Evolutionary conservation across 1,140 invertebrate species (phyloP), one percentile per base, ranked within the genome.

Genomic region (Panulirus ornatus): DNA sequence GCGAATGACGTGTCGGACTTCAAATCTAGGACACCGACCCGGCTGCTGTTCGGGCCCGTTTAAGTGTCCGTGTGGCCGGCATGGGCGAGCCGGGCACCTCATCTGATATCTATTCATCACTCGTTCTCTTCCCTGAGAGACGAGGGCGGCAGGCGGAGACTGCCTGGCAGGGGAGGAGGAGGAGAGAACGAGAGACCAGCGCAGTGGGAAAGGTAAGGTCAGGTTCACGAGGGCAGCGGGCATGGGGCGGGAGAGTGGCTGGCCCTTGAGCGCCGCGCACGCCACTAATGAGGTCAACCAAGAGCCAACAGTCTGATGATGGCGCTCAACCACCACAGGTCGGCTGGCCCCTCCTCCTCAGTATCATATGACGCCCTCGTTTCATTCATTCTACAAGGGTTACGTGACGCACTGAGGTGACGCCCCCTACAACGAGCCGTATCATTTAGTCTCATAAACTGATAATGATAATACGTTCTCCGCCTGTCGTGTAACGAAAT

Each of bases 1-100:
- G 22, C 34, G 8, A 0, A 58, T 81, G 78, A 58, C 78, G 47
- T 19, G n/a, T 27, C 22, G 44, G 54, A 58, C 19, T 58, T 58
- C 11, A 66, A 66, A 66, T 66, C 58, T 66, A 30, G 58, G 58
- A 66, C 58, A 66, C 58, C 27, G n/a, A 30, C n/a, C 58, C n/a
- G n/a, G n/a, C n/a, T n/a, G n/a, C n/a, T n/a, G n/a, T n/a, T n/a
- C n/a, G n/a, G n/a, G n/a, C n/a, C n/a, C 16, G 44, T 47, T n/a
- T n/a, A n/a, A n/a, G n/a, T 47, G 44, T 47, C 44, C 16, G 44
- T 16, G 0, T 47, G 44, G n/a, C 1, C 16, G 44, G 44, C 16
- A 47, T 16, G 44, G 8, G 0, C 16, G 44, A n/a, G n/a, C n/a
- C n/a, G n/a, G n/a, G n/a, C n/a, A n/a, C n/a, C n/a, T n/a, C n/a